Percentiles rank a stretch among this genome's conserved stretches.
These are phyloP conservation scores for Pammene fasciana DNA, from an alignment of 2,888 invertebrate genomes.

Conservation along the genomic window DNA sequence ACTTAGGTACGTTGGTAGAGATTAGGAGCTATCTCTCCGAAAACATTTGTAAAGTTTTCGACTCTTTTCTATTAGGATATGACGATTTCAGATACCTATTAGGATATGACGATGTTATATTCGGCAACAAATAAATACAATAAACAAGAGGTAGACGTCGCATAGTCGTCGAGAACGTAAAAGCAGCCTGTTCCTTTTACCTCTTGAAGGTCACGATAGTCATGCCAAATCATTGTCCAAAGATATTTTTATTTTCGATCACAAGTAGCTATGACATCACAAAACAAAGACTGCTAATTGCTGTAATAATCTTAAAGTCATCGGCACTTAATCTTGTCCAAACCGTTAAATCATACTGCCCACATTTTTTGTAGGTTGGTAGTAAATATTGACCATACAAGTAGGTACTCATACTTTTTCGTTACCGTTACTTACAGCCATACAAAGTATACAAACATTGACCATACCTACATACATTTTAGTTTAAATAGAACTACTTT, in stretches of 20 bases:
- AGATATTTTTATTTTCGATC: background rate
- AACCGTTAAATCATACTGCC: background rate
- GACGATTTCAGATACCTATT: no score
- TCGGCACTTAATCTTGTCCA: constrained; percentile 1
- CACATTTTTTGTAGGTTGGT: background rate
- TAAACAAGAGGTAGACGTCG: background rate
- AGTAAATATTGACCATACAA: constrained; percentile 1
- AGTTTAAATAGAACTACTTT: background rate
- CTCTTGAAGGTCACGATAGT: constrained; percentile 16
- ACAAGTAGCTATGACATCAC: background rate
- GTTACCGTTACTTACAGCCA: constrained; percentile 1
- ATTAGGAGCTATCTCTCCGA: no score
- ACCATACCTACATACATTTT: background rate
- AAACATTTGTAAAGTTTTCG: no score
- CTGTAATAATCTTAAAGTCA: constrained; percentile 1
- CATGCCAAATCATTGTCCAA: constrained; percentile 1
- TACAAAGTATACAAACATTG: background rate
- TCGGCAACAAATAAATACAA: background rate
- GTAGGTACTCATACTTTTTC: background rate
- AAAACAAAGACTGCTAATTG: background rate
- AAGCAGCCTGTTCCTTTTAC: constrained; percentile 19
- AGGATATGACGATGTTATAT: background rate
- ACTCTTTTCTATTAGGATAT: no score
- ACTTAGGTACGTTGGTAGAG: no score
- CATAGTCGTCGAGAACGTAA: background rate